phyloP scores from a whole-genome alignment of 2,113 vertebrate species.

The Bubo bubo region DNA sequence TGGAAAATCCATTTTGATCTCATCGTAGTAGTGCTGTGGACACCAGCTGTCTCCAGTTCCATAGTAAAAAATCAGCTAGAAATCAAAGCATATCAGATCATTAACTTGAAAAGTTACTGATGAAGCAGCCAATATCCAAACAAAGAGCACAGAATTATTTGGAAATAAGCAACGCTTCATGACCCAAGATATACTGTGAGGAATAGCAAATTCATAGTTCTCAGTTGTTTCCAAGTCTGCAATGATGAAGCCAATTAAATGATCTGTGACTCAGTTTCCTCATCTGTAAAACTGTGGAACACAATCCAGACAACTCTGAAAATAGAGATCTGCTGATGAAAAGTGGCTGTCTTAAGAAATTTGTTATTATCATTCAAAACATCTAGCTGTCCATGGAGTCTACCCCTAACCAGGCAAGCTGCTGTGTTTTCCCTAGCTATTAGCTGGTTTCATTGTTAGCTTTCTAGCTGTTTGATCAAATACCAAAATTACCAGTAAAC shows the following conservation, averaged over 20 bases:
- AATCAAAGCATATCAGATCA: slow-evolving; percentile 31
- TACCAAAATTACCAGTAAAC: neutral
- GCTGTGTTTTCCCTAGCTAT: neutral
- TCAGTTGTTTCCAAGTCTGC: neutral
- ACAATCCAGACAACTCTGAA: neutral
- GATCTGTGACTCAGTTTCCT: neutral
- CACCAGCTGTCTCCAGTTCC: slow-evolving; percentile 89
- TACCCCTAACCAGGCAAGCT: neutral
- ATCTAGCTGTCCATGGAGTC: neutral
- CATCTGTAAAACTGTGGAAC: neutral
- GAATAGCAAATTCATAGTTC: neutral
- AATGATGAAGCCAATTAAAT: neutral
- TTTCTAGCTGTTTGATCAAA: neutral
- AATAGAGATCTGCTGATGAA: neutral
- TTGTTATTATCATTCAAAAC: neutral
- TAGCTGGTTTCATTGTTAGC: neutral
- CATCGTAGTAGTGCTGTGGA: slow-evolving; percentile 86
- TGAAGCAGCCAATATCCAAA: neutral
- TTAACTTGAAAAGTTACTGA: neutral
- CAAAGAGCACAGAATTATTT: neutral
- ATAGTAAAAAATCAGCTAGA: slow-evolving; percentile 94
- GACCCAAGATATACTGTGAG: neutral
- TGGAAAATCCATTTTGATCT: slow-evolving; percentile 90
- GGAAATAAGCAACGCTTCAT: neutral
- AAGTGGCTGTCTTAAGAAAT: neutral